A percentile compares a stretch with the other conserved stretches of the same genome.
phyloP scores from a whole-genome alignment of 2,113 vertebrate genomes.

The Tinamus guttatus region DNA sequence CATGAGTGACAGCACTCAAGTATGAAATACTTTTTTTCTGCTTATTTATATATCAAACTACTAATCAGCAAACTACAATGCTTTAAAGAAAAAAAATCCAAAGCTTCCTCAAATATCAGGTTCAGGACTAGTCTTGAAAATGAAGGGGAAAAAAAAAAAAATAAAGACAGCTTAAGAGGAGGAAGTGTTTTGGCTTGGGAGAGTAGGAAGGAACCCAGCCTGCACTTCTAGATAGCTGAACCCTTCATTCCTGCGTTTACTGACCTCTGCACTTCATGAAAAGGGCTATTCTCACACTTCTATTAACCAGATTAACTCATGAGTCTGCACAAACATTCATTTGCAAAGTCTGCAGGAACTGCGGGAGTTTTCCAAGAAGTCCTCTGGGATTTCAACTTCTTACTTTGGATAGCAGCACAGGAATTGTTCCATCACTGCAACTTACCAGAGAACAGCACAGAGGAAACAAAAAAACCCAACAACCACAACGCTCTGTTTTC shows the following conservation, averaged over 20 bases:
- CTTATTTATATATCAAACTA: not conserved
- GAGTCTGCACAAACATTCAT: not conserved
- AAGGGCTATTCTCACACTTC: not conserved
- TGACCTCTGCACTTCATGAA: not conserved
- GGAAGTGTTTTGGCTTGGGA: not conserved
- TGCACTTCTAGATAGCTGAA: not conserved
- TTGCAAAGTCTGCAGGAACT: not conserved
- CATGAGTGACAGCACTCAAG: not conserved
- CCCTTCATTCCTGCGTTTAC: not conserved
- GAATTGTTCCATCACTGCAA: not conserved
- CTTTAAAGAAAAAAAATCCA: not conserved
- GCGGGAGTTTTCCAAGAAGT: not conserved
- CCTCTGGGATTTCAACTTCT: not conserved
- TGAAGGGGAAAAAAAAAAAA: not conserved
- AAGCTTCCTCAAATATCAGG: not conserved
- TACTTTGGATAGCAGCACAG: not conserved
- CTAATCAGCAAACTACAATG: not conserved
- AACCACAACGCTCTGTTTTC: not conserved
- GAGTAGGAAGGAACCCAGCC: not conserved
- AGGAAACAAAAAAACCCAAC: not conserved
- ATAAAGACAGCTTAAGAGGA: not conserved
- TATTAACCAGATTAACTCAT: not conserved
- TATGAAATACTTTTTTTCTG: not conserved
- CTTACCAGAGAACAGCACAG: not conserved
- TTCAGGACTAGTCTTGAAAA: not conserved